phyloP scores from a whole-genome alignment of 2,113 vertebrate species.

The Proterorhinus semilunaris region DNA sequence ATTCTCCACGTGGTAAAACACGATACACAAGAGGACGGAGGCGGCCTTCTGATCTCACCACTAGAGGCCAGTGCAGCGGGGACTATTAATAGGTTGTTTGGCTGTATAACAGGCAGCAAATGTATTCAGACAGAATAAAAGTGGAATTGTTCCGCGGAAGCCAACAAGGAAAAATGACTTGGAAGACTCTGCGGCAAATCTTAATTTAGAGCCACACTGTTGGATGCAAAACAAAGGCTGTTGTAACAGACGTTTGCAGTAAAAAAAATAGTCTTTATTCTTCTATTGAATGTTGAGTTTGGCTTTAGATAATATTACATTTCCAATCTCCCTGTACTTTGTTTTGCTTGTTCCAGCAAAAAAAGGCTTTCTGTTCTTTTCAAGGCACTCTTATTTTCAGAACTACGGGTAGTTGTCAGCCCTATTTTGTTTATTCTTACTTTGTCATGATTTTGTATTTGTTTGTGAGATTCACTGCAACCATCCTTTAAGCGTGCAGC shows the following conservation, averaged over 20 bases:
- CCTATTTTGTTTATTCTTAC: neutral
- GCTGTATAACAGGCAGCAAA: conserved; percentile 25
- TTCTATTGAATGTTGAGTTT: neutral
- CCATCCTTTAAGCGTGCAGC: neutral
- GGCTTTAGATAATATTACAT: neutral
- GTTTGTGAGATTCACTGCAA: neutral
- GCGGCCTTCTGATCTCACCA: conserved; percentile 39
- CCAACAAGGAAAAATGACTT: conserved; percentile 16
- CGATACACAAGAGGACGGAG: neutral
- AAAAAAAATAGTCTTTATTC: neutral
- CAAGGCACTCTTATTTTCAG: neutral
- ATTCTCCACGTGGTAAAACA: neutral
- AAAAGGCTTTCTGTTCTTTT: neutral
- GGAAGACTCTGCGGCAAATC: conserved; percentile 16
- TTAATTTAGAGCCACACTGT: conserved; percentile 18
- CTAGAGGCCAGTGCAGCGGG: conserved; percentile 32
- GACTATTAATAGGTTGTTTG: conserved; percentile 40
- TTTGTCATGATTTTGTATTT: neutral
- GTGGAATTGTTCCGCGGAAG: conserved; percentile 16
- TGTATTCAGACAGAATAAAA: conserved; percentile 35
- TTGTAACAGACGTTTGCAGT: conserved; percentile 3
- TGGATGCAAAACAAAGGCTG: conserved; percentile 20
- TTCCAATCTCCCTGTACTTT: neutral
- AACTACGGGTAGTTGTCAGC: neutral
- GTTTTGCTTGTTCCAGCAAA: neutral